Evolutionary conservation across 2,888 invertebrate species (phyloP).

Genomic region (Silvanus unidentatus): DNA sequence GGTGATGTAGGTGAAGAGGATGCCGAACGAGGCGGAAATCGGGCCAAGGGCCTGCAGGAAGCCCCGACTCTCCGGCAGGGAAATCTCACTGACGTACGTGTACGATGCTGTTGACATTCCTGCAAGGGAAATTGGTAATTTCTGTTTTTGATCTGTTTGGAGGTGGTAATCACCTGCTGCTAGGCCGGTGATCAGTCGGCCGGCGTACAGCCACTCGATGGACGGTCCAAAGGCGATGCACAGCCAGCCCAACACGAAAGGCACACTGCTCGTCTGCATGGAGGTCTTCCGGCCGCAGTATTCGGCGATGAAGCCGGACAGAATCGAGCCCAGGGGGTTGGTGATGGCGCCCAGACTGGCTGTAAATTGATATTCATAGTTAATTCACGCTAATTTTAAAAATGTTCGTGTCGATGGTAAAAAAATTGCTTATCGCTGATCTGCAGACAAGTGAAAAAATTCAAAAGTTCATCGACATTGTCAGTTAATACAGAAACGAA

Average conservation of each 20-base stretch:
- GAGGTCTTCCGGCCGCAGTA: slow-evolving; percentile 58
- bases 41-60: slow-evolving; percentile 65
- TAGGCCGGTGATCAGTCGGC: slow-evolving; percentile 64
- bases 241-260: slow-evolving; percentile 64
- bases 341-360: slow-evolving; percentile 68
- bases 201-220: slow-evolving; percentile 58
- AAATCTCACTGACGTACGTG: slow-evolving; percentile 64
- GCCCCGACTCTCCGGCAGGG: slow-evolving; percentile 61
- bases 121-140: slow-evolving; percentile 36
- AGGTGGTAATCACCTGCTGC: slow-evolving; percentile 53
- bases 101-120: slow-evolving; percentile 65
- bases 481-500: too few relatives aligned
- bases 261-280: slow-evolving; percentile 61
- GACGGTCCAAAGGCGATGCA: slow-evolving; percentile 60
- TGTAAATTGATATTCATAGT: slow-evolving; percentile 35
- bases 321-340: slow-evolving; percentile 63
- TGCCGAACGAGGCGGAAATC: slow-evolving; percentile 65
- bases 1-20: slow-evolving; percentile 62
- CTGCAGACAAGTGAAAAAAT: too few relatives aligned
- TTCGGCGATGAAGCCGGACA: slow-evolving; percentile 65
- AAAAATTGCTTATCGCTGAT: too few relatives aligned
- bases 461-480: slow-evolving; percentile 10
- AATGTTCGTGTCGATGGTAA: too few relatives aligned
- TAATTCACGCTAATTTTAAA: too few relatives aligned
- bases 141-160: slow-evolving; percentile 4